Conservation (phyloP, 2,888 invertebrate species). For the Sminthurinus aureus region DNA sequence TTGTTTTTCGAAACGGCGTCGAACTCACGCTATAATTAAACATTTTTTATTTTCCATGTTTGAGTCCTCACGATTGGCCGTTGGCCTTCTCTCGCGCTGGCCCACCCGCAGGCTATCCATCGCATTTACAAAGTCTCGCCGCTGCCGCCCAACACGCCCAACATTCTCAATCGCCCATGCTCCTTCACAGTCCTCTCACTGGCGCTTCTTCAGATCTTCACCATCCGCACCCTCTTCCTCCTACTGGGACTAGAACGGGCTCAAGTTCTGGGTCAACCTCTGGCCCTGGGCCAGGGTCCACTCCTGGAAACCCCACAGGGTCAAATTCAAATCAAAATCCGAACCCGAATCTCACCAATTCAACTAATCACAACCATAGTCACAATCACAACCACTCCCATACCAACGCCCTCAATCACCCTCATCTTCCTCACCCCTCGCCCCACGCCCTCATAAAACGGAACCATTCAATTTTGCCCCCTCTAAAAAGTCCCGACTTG, state of each 20-base stretch:
- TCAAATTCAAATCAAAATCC: no score
- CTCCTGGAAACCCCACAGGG: no score
- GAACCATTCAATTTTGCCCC: slow-evolving; percentile 43
- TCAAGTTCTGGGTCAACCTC: no score
- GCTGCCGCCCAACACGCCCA: slow-evolving; percentile 62
- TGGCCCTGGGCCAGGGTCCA: no score
- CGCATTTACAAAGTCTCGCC: slow-evolving; percentile 55
- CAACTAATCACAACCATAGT: not conserved
- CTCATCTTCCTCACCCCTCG: not conserved
- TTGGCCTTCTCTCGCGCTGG: slow-evolving; percentile 51
- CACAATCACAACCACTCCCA: slow-evolving; percentile 25
- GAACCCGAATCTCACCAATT: not conserved
- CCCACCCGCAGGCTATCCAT: slow-evolving; percentile 52
- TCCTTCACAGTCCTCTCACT: slow-evolving; percentile 8
- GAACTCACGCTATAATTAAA: not conserved
- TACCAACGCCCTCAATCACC: slow-evolving; percentile 40
- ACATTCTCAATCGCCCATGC: slow-evolving; percentile 5
- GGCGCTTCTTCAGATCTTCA: slow-evolving; percentile 1
- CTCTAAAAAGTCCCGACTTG: slow-evolving; percentile 53
- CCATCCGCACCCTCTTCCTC: not conserved
- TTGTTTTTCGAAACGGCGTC: not conserved
- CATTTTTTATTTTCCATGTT: slow-evolving; percentile 18
- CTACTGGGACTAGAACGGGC: no score
- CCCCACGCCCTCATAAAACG: slow-evolving; percentile 31
- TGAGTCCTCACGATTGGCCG: slow-evolving; percentile 58